Base-by-base conservation (phyloP, 2,888 invertebrate genomes). In the Chaetoderma sp. region DNA sequence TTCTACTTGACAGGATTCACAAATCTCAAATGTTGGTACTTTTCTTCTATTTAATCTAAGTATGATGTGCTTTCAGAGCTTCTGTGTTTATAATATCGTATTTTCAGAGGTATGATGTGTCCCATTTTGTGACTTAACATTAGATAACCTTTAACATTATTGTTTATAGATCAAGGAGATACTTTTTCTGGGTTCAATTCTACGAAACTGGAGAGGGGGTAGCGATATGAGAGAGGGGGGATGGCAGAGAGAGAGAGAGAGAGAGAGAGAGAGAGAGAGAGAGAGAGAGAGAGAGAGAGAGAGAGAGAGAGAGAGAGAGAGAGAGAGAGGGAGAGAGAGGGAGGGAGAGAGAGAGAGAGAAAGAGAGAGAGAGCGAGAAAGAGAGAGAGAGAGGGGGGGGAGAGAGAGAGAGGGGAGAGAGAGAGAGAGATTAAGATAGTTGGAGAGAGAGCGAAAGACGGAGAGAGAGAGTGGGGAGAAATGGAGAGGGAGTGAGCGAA, bases 201-300 rank as follows among this genome's bases (percentile, higher is more conserved):
- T n/a, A n/a, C n/a, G n/a, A n/a, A n/a, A n/a, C n/a, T 1, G 44
- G 54, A 27, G 27, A 52, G 23, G 18, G 23, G 10, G 23, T 27
- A 13, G 18, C 13, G 13, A 8, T 16, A 13, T 27, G 27, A 52
- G 8, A 21, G 13, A 52, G 23, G 13, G 23, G 13, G 8, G 18
- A 13, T 16, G 8, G 13, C 8, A 28, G 54, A 52, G 23, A 32
- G 5, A 2, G 36, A 55, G 55, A 4, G 33, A 55, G 61, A 62
- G 36, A 61, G 42, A 36, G 55, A 45, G 55, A 61, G 39, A 52
- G 27, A 27, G 39, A 61, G 27, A 61, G 23, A 60, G n/a, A 13
- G 55, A 55, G 55, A 55, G 39, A 55, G 55, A 55, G 55, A 55
- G 55, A 55, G 55, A 55, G 55, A 55, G 55, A 55, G 55, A 32